Base-by-base conservation (phyloP, 2,888 invertebrate genomes). In the Myopa testacea region DNA sequence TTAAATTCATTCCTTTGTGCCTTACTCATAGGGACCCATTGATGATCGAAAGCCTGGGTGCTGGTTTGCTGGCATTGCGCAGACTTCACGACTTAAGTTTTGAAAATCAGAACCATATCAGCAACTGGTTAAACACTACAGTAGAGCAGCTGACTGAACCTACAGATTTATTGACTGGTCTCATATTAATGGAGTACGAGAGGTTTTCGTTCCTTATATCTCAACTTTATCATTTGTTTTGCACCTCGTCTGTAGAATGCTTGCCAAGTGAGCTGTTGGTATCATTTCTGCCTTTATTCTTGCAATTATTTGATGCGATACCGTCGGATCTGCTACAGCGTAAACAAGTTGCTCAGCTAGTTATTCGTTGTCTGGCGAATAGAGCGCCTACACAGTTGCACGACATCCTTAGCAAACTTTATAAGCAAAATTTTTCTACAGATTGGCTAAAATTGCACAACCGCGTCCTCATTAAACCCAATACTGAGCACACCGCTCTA, bases 351-450 rank as follows among this genome's bases (percentile, higher is more conserved):
- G 76, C 82, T 3, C 78, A 75, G 0, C 67, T 88, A 7, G 82
- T 89, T 3, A 78, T 81, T 0, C 87, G 86, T 5, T 87, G 87
- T 50, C 62, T 90, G 52, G 83, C 85, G 34, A 89, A 89, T 75
- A 83, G 87, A 37, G 81, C 84, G 2, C 63, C 70, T 0, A 38
- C 74, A 1, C 87, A 88, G 55, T 67, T 89, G 6, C 78, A 84
- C 0, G n/a, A 63, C 0, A 81, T 88, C 4, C 72, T 89, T n/a
- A 79, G 81, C 6, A 80, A 80, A 34, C 52, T 86, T 0, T 81
- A 82, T 14, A 77, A 80, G 0, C 78, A 82, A 52, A 77, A 79
- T 10, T 85, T 83, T 55, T 83, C 79, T 76, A 50, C 6, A 52
- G 40, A 65, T 19, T 87, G 84, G 85, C 72, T 79, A 12, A 71